Base-by-base conservation (phyloP, 1,140 invertebrate species). In the Drepana arcuata region DNA sequence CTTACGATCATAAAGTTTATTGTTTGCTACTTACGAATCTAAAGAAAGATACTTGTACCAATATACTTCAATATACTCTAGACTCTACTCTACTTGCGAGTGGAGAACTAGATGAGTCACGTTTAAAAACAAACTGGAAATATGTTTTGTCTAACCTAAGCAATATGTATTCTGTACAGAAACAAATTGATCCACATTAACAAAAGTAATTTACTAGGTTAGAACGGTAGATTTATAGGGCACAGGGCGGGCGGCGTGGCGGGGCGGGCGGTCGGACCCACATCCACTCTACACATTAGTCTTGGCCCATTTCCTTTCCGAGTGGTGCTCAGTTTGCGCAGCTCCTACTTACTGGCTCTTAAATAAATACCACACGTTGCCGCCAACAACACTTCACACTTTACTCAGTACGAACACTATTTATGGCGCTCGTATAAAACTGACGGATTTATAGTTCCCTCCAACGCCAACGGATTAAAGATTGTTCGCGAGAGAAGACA, bases 321-420 rank as follows among this genome's bases (percentile, higher is more conserved):
- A 39, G 61, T 75, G n/a, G 71, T 69, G 67, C 61, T 43, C 51
- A 50, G 57, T 66, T 66, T 58, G 57, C 58, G 48, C 53, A 42
- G 52, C 41, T 48, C 55, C 45, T 41, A 43, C 49, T 64, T 57
- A 58, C 37, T 60, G 50, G 40, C 60, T 57, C 62, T 67, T 77
- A 79, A 79, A 79, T 79, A 79, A 79, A 79, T 79, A 79, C 58
- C 60, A 53, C 70, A 77, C 74, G 71, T 79, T 74, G 65, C 57
- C 49, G 66, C 65, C 66, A 73, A 75, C 70, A 79, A 57, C 66
- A 68, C 65, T 75, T 70, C 60, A 75, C 71, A 74, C 71, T 79
- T 68, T 66, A 53, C 52, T 50, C 39, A 39, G 29, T 15, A 32
- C 30, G 39, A 29, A 41, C 42, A 51, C 51, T 54, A 72, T 75